phyloP scores from a whole-genome alignment of 2,113 vertebrate genomes.

The Eclectus roratus region DNA sequence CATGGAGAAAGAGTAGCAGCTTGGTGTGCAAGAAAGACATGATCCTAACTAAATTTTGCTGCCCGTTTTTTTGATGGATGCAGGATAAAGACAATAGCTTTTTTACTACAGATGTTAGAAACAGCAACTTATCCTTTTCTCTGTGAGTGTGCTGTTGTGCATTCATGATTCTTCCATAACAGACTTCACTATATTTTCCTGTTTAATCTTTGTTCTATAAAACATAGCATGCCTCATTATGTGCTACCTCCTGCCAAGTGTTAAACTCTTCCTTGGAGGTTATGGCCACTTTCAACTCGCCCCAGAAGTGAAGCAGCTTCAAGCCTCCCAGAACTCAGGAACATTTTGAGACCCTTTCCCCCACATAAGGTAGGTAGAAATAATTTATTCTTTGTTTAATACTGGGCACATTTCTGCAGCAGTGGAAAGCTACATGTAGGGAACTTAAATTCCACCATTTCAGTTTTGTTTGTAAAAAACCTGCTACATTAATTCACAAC shows the following conservation, averaged over 20 bases:
- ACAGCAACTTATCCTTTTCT: neutral
- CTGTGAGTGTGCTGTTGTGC: neutral
- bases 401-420: neutral
- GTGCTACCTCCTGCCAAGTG: neutral
- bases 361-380: neutral
- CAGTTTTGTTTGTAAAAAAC: neutral
- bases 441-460: slow-evolving; percentile 5
- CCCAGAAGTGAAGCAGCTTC: neutral
- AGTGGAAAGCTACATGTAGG: neutral
- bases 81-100: neutral
- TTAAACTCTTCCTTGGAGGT: neutral
- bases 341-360: neutral
- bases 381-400: neutral
- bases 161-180: neutral
- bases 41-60: neutral
- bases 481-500: neutral
- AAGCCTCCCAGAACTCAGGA: neutral
- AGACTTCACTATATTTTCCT: neutral
- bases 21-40: neutral
- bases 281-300: neutral
- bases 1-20: neutral
- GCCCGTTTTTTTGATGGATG: neutral
- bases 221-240: neutral
- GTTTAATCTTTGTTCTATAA: neutral
- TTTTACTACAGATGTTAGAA: neutral